These are phyloP conservation scores for Meghimatium bilineatum DNA, from an alignment of 2,888 invertebrate species.

Conservation along the genomic window DNA sequence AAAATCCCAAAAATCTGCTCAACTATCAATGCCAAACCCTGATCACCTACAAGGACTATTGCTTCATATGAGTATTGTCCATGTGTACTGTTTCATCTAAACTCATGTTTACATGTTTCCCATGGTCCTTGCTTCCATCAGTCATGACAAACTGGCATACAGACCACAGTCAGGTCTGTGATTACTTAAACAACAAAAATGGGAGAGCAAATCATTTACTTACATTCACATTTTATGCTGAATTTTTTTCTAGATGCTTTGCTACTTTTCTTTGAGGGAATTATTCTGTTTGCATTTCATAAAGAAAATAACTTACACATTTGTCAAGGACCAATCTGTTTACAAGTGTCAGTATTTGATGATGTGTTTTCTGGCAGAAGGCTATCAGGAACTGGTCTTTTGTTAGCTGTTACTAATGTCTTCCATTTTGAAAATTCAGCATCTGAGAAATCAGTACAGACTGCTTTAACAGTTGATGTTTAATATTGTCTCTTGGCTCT, in stretches of 20 bases:
- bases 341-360: background rate
- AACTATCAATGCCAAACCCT: background rate
- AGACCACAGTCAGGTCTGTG: background rate
- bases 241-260: background rate
- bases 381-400: background rate
- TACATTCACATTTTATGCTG: background rate
- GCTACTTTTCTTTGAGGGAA: no score
- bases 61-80: no score
- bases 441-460: background rate
- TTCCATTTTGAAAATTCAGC: slow-evolving; percentile 10
- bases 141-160: background rate
- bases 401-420: slow-evolving; percentile 3
- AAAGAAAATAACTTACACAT: background rate
- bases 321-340: background rate
- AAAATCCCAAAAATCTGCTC: no score
- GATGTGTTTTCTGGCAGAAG: background rate
- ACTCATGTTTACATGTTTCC: background rate
- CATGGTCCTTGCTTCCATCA: background rate
- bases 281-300: no score
- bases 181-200: background rate
- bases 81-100: background rate
- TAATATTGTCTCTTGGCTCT: background rate
- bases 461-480: background rate
- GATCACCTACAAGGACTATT: background rate
- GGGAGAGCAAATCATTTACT: background rate